Percentiles rank a stretch among this genome's conserved stretches.
Conservation (phyloP, 2,797 vertebrate species). For the Oreochromis mossambicus region DNA sequence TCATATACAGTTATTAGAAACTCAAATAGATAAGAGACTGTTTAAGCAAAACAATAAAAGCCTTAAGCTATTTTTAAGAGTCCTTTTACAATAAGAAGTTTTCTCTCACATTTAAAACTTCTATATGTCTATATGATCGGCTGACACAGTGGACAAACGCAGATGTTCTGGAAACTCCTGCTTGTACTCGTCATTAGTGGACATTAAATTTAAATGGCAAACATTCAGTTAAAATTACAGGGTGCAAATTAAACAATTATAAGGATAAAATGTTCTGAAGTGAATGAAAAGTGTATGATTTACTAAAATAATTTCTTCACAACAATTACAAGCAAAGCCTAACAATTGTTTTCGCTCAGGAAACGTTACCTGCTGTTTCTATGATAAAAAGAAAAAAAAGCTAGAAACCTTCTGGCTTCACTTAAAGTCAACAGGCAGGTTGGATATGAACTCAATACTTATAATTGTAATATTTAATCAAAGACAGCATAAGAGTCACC, state of each 20-base stretch:
- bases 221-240: not conserved
- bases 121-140: not conserved
- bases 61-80: not conserved
- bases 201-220: not conserved
- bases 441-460: not conserved
- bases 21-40: not conserved
- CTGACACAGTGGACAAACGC: too few relatives aligned
- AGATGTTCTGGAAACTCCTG: not conserved
- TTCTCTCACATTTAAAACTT: not conserved
- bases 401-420: constrained; percentile 12
- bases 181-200: not conserved
- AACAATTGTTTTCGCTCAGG: not conserved
- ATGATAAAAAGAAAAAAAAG: not conserved
- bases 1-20: not conserved
- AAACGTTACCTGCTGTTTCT: not conserved
- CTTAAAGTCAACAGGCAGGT: constrained; percentile 15
- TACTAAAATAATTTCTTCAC: not conserved
- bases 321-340: not conserved
- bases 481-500: not conserved
- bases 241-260: not conserved
- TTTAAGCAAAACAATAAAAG: not conserved
- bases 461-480: not conserved
- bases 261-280: not conserved
- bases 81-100: not conserved
- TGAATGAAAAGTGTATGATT: not conserved